Percentiles rank a stretch among this genome's conserved stretches.
These are phyloP conservation scores for Lasiurus borealis DNA, from an alignment of 2,113 vertebrate species.

Conservation along the genomic window DNA sequence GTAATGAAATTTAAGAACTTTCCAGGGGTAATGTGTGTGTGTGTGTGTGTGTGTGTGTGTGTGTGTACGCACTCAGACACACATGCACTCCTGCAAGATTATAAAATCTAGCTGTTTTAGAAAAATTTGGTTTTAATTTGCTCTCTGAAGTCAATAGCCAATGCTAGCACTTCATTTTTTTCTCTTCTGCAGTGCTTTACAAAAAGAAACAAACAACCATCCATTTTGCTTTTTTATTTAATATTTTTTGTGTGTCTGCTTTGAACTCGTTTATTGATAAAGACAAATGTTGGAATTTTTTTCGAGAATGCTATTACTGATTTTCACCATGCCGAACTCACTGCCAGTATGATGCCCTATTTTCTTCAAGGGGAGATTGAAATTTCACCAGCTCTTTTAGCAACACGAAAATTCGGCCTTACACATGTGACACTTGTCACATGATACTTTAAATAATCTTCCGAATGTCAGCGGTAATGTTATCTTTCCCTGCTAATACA, in stretches of 20 bases:
- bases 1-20: conserved; percentile 18
- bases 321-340: conserved; percentile 1
- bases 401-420: background rate
- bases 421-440: conserved; percentile 51
- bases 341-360: background rate
- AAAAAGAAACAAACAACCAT: background rate
- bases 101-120: background rate
- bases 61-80: fast-evolving
- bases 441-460: conserved; percentile 63
- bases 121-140: background rate
- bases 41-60: background rate
- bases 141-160: background rate
- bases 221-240: conserved; percentile 30
- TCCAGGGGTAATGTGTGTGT: background rate
- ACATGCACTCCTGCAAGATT: fast-evolving
- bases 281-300: background rate
- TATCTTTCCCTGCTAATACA: conserved; percentile 77
- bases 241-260: conserved; percentile 16
- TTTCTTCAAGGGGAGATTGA: conserved; percentile 45
- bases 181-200: background rate
- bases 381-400: conserved; percentile 41
- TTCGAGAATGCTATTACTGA: background rate
- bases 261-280: conserved; percentile 27
- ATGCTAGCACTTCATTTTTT: background rate
- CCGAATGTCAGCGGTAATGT: conserved; percentile 76